Percentiles rank a stretch among this genome's conserved stretches.
These are phyloP conservation scores for Apolygus lucorum DNA, from an alignment of 1,140 invertebrate genomes.

Conservation along the genomic window DNA sequence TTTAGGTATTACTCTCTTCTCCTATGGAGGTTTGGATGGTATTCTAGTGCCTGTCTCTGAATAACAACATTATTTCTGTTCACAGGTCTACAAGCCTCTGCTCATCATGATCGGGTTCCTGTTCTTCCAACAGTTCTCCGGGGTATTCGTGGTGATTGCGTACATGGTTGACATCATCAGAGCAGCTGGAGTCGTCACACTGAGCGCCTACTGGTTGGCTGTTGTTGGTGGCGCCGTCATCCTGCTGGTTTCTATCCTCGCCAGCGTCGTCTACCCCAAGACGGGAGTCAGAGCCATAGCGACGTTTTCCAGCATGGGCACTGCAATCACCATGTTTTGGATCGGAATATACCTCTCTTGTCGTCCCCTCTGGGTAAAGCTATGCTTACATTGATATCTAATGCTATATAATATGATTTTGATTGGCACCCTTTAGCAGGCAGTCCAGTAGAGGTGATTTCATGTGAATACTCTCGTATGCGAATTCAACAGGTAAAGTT, in stretches of 20 bases:
- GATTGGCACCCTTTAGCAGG: no score
- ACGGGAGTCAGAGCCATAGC: conserved; percentile 45
- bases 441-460: no score
- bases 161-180: conserved; percentile 53
- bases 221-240: conserved; percentile 46
- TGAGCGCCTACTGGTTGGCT: conserved; percentile 35
- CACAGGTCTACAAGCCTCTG: conserved; percentile 47
- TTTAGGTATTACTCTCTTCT: no score
- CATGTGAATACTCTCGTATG: no score
- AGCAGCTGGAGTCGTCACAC: conserved; percentile 42
- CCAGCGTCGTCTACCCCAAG: conserved; percentile 45
- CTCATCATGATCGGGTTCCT: conserved; percentile 44
- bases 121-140: conserved; percentile 49
- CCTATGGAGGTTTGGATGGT: no score
- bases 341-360: conserved; percentile 42
- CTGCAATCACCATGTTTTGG: conserved; percentile 45
- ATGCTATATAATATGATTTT: no score
- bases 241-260: conserved; percentile 44
- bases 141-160: conserved; percentile 56
- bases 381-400: no score
- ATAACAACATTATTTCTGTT: no score
- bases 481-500: no score
- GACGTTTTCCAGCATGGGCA: conserved; percentile 46
- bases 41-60: no score
- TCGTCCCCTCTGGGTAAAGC: not conserved